A percentile compares a stretch with the other conserved stretches of the same genome.
Conservation (phyloP, 2,113 vertebrate species). For the Choloepus hoffmanni region DNA sequence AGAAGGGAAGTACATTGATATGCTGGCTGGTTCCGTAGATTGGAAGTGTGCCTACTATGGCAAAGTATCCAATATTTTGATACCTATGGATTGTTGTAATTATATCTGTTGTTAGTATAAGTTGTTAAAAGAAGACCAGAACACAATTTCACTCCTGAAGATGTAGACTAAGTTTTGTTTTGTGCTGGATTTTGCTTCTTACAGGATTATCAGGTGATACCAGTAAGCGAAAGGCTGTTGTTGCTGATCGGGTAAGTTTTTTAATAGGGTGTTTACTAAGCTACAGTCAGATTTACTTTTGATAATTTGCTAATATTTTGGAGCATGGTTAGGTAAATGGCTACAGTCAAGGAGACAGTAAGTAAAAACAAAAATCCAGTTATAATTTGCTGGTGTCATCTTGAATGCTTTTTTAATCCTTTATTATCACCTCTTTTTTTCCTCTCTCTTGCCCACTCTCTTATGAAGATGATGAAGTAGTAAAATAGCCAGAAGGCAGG, state of each 20-base stretch:
- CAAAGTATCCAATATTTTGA: neutral
- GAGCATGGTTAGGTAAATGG: neutral
- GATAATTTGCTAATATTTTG: neutral
- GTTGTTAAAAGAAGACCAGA: neutral
- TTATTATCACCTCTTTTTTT: neutral
- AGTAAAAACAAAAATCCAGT: neutral
- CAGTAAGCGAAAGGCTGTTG: constrained; percentile 92
- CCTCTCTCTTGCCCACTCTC: neutral
- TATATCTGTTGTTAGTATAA: neutral
- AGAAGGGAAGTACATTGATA: neutral
- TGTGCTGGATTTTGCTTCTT: constrained; percentile 60
- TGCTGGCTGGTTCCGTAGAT: neutral
- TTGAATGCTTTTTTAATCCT: constrained; percentile 4
- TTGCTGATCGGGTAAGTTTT: constrained; percentile 93
- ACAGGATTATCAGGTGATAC: constrained; percentile 94
- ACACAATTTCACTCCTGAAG: neutral
- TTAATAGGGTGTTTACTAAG: neutral
- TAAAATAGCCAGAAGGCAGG: neutral
- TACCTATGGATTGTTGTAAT: neutral
- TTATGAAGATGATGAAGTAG: neutral
- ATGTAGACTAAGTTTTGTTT: constrained; percentile 20
- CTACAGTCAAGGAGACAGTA: neutral
- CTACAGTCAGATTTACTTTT: neutral
- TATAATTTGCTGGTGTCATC: neutral
- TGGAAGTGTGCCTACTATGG: neutral